Percentiles rank a stretch among this genome's conserved stretches.
phyloP scores from a whole-genome alignment of 2,797 vertebrate genomes.

The Poeciliopsis paucimaculata region DNA sequence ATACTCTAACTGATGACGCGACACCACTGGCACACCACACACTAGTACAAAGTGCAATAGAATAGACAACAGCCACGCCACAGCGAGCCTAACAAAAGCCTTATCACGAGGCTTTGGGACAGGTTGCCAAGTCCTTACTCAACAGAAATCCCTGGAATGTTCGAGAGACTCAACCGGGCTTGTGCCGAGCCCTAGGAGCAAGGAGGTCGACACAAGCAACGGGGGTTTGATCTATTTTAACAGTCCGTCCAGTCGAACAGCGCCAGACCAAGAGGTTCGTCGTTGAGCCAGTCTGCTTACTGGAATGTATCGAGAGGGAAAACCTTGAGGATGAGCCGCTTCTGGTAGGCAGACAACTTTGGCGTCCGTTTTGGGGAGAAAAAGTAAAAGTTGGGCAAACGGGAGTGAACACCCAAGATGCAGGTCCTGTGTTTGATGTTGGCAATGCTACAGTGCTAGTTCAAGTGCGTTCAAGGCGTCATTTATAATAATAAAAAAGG shows the following conservation, averaged over 20 bases:
- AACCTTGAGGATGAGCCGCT: conserved; percentile 22
- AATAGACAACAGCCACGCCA: conserved; percentile 59
- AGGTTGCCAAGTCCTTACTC: not conserved
- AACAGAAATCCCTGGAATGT: conserved; percentile 64
- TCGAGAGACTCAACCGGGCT: conserved; percentile 40
- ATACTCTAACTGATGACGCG: conserved; percentile 45
- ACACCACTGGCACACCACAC: conserved; percentile 59
- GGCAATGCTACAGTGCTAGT: conserved; percentile 76
- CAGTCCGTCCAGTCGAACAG: conserved; percentile 20
- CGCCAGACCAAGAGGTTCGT: conserved; percentile 3
- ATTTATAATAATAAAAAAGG: conserved; percentile 21
- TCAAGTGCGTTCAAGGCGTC: conserved; percentile 75
- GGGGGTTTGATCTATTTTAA: conserved; percentile 5
- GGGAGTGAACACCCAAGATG: conserved; percentile 35
- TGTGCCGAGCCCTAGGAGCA: conserved; percentile 13
- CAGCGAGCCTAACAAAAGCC: conserved; percentile 53
- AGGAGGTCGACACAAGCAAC: not conserved
- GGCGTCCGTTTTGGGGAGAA: conserved; percentile 22
- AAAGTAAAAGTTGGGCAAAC: not conserved
- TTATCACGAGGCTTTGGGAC: conserved; percentile 30
- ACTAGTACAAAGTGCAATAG: conserved; percentile 71
- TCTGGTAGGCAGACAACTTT: conserved; percentile 1
- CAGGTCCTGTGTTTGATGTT: conserved; percentile 18
- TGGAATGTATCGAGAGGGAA: conserved; percentile 73
- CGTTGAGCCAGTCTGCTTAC: conserved; percentile 46